Conservation (phyloP, 2,113 vertebrate species). For the Amblyopsis rosae region DNA sequence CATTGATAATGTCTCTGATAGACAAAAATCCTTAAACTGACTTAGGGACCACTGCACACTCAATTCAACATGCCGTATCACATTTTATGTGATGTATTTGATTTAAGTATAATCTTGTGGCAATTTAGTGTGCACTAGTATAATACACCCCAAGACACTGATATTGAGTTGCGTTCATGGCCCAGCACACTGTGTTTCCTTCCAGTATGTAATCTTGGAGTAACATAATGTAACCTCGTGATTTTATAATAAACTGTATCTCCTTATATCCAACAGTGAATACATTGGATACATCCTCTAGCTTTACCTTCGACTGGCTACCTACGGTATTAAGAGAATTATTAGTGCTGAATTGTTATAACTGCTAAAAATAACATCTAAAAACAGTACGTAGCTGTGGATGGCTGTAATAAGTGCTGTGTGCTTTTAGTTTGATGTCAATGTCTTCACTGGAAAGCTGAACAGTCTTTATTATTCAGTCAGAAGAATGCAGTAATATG, state of each 20-base stretch:
- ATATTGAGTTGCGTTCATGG: not conserved
- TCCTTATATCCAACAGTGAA: constrained; percentile 11
- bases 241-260: not conserved
- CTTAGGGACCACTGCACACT: not conserved
- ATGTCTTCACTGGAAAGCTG: too few relatives aligned
- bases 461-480: too few relatives aligned
- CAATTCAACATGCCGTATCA: too few relatives aligned
- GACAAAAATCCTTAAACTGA: constrained; percentile 11
- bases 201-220: constrained; percentile 8
- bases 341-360: too few relatives aligned
- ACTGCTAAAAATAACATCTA: too few relatives aligned
- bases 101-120: not conserved
- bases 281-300: not conserved
- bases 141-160: not conserved
- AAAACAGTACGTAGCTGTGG: too few relatives aligned
- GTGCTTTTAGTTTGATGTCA: too few relatives aligned
- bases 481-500: too few relatives aligned
- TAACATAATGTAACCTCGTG: constrained; percentile 23
- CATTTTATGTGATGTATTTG: too few relatives aligned
- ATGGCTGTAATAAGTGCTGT: too few relatives aligned
- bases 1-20: constrained; percentile 32
- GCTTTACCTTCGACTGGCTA: too few relatives aligned
- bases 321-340: too few relatives aligned
- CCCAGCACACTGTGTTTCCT: not conserved
- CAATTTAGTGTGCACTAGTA: not conserved